Conservation (phyloP, 2,113 vertebrate species). For the Ciconia stormi region DNA sequence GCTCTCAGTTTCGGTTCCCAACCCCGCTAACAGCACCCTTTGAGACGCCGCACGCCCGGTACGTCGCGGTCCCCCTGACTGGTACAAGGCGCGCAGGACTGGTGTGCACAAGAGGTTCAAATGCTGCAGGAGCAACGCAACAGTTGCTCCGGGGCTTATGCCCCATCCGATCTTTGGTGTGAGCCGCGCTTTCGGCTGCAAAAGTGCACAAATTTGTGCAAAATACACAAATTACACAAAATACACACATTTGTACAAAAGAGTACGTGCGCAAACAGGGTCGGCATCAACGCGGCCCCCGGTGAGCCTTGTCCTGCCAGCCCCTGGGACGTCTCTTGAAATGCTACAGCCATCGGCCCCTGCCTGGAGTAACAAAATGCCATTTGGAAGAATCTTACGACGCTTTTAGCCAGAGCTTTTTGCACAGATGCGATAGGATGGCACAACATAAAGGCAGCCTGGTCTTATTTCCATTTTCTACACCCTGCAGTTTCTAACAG, state of each 20-base stretch:
- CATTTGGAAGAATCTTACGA: fast-evolving
- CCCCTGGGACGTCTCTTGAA: not conserved
- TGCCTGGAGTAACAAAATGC: not conserved
- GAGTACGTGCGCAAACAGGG: not conserved
- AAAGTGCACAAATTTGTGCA: not conserved
- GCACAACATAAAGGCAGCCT: not conserved
- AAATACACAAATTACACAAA: no score
- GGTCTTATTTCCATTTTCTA: not conserved
- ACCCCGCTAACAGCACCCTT: not conserved
- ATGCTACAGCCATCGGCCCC: no score
- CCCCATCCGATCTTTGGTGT: fast-evolving
- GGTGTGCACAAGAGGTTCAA: no score
- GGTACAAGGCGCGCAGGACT: not conserved
- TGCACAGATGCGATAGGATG: no score
- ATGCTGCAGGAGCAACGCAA: not conserved
- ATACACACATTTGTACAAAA: not conserved
- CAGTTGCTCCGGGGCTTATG: not conserved
- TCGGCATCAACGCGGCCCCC: not conserved
- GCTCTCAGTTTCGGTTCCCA: not conserved
- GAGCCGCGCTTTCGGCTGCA: not conserved
- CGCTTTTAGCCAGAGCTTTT: not conserved
- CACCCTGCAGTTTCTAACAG: no score
- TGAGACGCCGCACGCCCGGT: fast-evolving
- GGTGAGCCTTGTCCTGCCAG: not conserved
- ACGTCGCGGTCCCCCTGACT: fast-evolving